Conservation (phyloP, 2,797 vertebrate species). For the Coccyzus lansbergi region DNA sequence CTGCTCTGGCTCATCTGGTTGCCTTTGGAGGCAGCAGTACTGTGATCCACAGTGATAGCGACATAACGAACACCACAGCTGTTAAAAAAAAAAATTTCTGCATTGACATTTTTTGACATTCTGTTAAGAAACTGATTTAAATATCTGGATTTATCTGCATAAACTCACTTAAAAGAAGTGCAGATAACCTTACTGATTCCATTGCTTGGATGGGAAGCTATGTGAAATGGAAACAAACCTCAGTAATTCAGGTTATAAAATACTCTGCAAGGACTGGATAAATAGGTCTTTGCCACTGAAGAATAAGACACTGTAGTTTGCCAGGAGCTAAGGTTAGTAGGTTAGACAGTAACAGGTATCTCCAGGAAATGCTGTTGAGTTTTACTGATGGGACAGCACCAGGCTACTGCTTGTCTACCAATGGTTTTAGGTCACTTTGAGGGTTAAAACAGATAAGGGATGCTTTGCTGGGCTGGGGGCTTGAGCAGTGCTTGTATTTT, state of each 20-base stretch:
- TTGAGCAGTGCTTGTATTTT: not conserved
- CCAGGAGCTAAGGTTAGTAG: not conserved
- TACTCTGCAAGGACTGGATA: not conserved
- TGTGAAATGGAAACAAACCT: not conserved
- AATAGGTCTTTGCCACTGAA: not conserved
- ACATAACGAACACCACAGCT: constrained; percentile 32
- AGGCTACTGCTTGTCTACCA: not conserved
- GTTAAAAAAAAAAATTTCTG: not conserved
- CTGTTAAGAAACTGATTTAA: constrained; percentile 39
- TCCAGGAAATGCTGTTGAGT: not conserved
- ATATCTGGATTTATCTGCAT: constrained; percentile 10
- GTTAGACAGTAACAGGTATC: not conserved
- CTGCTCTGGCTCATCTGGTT: constrained; percentile 47
- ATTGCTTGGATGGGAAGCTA: not conserved
- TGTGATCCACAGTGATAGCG: not conserved
- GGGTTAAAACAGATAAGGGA: not conserved
- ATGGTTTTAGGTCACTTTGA: not conserved
- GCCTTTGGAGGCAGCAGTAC: not conserved
- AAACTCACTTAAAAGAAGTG: not conserved
- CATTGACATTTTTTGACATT: not conserved
- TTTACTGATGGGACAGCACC: too few relatives aligned
- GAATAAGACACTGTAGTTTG: not conserved
- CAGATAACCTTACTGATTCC: not conserved
- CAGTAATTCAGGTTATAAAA: not conserved
- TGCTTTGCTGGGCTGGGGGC: accelerated